Conservation (phyloP, 2,888 invertebrate genomes). For the Halictus quadricinctus region DNA sequence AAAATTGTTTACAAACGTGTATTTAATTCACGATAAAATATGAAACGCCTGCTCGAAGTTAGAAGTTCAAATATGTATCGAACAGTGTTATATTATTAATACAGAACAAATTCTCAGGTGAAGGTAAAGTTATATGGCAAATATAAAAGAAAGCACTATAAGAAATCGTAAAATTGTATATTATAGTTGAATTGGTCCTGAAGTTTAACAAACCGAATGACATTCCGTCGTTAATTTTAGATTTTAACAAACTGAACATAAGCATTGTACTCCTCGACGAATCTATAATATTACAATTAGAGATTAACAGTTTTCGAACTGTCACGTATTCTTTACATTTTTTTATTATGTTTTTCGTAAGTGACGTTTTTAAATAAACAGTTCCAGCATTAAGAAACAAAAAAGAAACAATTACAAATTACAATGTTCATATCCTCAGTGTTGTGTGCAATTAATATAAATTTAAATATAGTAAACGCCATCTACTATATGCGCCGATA, state of each 20-base stretch:
- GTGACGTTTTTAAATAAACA: neutral
- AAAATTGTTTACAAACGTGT: neutral
- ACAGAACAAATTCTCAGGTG: slow-evolving; percentile 25
- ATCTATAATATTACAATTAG: neutral
- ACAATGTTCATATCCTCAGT: neutral
- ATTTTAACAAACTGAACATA: neutral
- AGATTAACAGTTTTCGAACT: neutral
- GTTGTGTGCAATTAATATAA: slow-evolving; percentile 6
- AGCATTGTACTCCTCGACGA: slow-evolving; percentile 1
- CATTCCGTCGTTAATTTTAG: slow-evolving; percentile 12
- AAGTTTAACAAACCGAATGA: slow-evolving; percentile 14
- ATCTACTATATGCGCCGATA: slow-evolving; percentile 32
- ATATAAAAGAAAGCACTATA: slow-evolving; percentile 6
- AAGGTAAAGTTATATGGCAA: slow-evolving; percentile 20
- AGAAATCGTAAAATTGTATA: slow-evolving; percentile 15
- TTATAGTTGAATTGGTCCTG: slow-evolving; percentile 28
- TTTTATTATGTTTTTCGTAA: neutral
- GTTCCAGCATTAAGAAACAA: neutral
- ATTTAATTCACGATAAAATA: neutral
- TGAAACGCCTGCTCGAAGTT: neutral
- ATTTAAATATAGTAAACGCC: slow-evolving; percentile 34
- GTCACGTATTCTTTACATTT: neutral
- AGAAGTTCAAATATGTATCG: neutral
- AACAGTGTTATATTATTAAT: neutral
- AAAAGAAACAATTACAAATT: neutral